Base-by-base conservation (phyloP, 1,140 invertebrate species). In the Agrilus planipennis region DNA sequence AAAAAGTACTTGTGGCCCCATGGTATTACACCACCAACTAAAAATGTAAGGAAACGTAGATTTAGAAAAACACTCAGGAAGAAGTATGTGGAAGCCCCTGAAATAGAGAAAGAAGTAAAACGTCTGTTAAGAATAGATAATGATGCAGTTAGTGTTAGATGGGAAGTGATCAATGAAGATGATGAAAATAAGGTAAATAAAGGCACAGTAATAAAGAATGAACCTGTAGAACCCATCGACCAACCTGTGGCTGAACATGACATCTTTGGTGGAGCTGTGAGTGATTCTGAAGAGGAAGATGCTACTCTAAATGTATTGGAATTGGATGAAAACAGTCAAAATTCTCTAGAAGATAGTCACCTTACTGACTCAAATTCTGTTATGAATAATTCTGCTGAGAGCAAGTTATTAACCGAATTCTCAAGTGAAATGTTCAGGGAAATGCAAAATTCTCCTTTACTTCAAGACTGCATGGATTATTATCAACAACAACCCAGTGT, bases 21-120 rank as follows among this genome's bases (percentile, higher is more conserved):
- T 69, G 92, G 92, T 23, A 72, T 97, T 14, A 92, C 90, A 4
- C 89, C 90, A 2, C 89, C 93, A 2, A 70, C 91, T 16, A 97
- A 97, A 67, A 97, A 97, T 71, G 89, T 94, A 0, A 71, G 91
- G 11, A 88, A 87, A 50, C 71, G 89, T 46, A 72, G 94, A 48
- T 98, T 97, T 56, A 73, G 93, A 30, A 95, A 96, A 70, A 95
- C 90, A 0, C 65, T 97, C 11, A 91, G 90, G 56, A 96, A 97
- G 64, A 97, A 97, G 52, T 92, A 89, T 65, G 84, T 92, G 1
- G 94, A 98, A 66, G 89, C 90, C 31, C 91, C 91, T 1, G 93
- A 97, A 69, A 93, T 97, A 51, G 94, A 98, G 60, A 97, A 96
- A 63, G 93, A 97, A 71, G 81, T 88, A 0, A 94, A 95, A 61